Base-by-base conservation (phyloP, 2,113 vertebrate species). In the Laterallus jamaicensis region DNA sequence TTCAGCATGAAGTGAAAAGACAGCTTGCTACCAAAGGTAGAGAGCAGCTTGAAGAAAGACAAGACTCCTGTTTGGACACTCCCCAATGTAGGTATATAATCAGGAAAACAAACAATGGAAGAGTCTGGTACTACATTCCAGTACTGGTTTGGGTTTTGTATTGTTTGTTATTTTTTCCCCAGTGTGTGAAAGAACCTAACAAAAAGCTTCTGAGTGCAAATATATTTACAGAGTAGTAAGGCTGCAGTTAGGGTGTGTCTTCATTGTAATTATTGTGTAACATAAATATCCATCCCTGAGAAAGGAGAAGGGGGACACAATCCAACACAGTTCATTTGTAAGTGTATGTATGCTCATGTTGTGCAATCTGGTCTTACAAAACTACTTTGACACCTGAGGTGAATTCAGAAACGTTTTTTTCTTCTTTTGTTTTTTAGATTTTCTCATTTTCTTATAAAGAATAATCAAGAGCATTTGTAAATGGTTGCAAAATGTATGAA, bases 281-380 rank as follows among this genome's bases (percentile, higher is more conserved):
- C 92, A 95, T 97, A 97, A 97, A 97, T 94, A 98, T 97, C 96
- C 97, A 98, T 98, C 98, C 98, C 98, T 98, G 98, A 98, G 98
- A 98, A 97, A 96, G 86, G 87, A 96, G 93, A 95, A 96, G 93
- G 96, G 93, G 93, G 94, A 92, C 74, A 93, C 78, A 82, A 81
- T 90, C 95, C 95, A 88, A 96, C 95, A 90, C 83, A 90, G 78
- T 90, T 91, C 95, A 96, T 94, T 91, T 87, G 55, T 94, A 96
- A 94, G 88, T 89, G 92, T 79, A 74, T 73, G 79, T 95, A 71
- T 73, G 78, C 90, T 95, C 88, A 80, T 90, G 56, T 94, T 98
- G 98, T 98, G 98, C 98, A 98, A 97, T 94, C 90, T 9, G 52
- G 55, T 94, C 77, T 87, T 73, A 97, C 86, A 97, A 97, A 98